phyloP scores from a whole-genome alignment of 2,888 invertebrate species.

The Platycnemis pennipes region DNA sequence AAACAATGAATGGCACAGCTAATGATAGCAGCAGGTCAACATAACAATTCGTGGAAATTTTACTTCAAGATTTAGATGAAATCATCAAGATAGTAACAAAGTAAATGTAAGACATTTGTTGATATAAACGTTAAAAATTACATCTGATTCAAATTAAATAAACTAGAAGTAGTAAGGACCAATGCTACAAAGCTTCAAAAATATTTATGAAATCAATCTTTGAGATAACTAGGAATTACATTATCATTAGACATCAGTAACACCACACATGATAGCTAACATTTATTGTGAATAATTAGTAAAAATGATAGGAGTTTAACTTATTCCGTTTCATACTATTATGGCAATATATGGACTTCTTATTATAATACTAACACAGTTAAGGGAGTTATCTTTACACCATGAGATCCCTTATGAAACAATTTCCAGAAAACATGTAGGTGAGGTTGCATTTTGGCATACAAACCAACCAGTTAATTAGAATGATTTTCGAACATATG shows the following conservation, averaged over 20 bases:
- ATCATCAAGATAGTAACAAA: neutral
- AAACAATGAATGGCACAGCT: slow-evolving; percentile 32
- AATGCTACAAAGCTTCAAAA: neutral
- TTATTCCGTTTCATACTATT: neutral
- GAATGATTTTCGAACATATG: neutral
- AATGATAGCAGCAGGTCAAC: neutral
- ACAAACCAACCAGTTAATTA: neutral
- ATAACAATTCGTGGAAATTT: neutral
- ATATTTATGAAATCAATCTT: neutral
- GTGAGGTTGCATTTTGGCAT: neutral
- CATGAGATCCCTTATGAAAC: neutral
- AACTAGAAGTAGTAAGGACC: neutral
- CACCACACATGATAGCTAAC: neutral
- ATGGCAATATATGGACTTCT: neutral
- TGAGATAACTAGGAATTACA: neutral
- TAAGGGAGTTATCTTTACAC: neutral
- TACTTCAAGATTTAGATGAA: neutral
- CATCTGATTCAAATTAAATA: neutral
- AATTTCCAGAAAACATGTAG: neutral
- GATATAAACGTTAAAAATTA: neutral
- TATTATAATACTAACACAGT: neutral
- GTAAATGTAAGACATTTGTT: neutral
- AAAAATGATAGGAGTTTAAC: neutral
- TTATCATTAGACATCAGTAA: neutral
- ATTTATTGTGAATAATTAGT: neutral